Conservation (phyloP, 23 tunicate genomes). For the Styela plicata region DNA sequence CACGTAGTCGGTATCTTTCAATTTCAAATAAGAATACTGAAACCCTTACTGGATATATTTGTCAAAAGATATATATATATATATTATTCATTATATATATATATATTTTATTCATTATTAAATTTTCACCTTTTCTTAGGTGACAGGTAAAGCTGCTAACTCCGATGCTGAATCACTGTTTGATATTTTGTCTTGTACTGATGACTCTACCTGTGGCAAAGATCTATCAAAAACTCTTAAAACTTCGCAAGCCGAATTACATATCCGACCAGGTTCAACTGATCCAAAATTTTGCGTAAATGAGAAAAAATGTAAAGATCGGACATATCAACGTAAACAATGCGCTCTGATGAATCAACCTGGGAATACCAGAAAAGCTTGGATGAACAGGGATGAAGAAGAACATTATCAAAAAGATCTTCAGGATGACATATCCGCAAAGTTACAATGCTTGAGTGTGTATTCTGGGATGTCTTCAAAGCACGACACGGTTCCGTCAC, state of each 20-base stretch:
- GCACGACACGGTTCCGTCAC: background rate
- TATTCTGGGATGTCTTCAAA: background rate
- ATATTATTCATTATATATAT: too few relatives aligned
- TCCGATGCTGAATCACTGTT: background rate
- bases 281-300: background rate
- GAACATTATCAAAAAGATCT: background rate
- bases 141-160: constrained; percentile 1
- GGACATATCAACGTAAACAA: background rate
- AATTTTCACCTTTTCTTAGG: too few relatives aligned
- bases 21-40: too few relatives aligned
- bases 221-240: background rate
- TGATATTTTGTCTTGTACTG: background rate
- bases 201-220: background rate
- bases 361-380: background rate
- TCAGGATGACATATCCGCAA: constrained; percentile 1
- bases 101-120: too few relatives aligned
- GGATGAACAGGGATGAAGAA: constrained; percentile 1
- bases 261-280: background rate
- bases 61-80: too few relatives aligned
- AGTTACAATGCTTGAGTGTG: background rate
- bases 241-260: background rate
- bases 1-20: too few relatives aligned
- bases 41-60: too few relatives aligned
- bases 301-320: background rate
- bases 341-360: background rate